These are phyloP conservation scores for Rambutsinella grinnellia DNA, from an alignment of 2,888 invertebrate genomes.

Conservation along the genomic window DNA sequence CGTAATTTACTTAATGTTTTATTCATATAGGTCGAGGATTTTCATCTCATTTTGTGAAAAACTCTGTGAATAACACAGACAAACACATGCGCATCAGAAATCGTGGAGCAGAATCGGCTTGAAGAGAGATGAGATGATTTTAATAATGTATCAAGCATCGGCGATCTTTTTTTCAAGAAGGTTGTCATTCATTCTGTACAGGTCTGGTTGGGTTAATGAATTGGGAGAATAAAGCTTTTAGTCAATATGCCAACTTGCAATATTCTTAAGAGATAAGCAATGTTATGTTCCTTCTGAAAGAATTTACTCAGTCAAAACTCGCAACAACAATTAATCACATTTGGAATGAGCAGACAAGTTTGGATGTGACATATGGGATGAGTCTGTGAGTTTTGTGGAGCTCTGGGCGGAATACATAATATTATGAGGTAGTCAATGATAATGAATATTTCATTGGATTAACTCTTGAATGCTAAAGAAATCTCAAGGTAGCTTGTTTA, in stretches of 20 bases:
- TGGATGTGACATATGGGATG: background rate
- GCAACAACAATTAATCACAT: background rate
- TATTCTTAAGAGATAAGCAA: background rate
- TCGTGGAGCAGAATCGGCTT: background rate
- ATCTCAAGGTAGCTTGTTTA: background rate
- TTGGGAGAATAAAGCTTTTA: too few species aligned
- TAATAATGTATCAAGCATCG: conserved; percentile 33
- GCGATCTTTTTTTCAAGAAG: conserved; percentile 13
- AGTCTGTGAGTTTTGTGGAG: background rate
- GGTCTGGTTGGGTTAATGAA: too few species aligned
- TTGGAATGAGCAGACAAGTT: background rate
- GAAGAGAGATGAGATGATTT: conserved; percentile 21
- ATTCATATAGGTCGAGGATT: conserved; percentile 51
- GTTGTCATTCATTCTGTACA: conserved; percentile 13
- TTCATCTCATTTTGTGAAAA: conserved; percentile 40
- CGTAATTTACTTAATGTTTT: conserved; percentile 43
- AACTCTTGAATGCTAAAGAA: background rate
- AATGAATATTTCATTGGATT: background rate
- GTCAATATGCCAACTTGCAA: too few species aligned
- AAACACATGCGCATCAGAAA: background rate
- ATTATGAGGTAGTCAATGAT: background rate
- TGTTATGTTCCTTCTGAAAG: background rate
- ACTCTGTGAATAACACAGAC: background rate
- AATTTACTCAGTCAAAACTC: background rate
- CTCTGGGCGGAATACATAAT: background rate